These are phyloP conservation scores for Cyprinodon tularosa DNA, from an alignment of 2,113 vertebrate genomes.

Conservation along the genomic window DNA sequence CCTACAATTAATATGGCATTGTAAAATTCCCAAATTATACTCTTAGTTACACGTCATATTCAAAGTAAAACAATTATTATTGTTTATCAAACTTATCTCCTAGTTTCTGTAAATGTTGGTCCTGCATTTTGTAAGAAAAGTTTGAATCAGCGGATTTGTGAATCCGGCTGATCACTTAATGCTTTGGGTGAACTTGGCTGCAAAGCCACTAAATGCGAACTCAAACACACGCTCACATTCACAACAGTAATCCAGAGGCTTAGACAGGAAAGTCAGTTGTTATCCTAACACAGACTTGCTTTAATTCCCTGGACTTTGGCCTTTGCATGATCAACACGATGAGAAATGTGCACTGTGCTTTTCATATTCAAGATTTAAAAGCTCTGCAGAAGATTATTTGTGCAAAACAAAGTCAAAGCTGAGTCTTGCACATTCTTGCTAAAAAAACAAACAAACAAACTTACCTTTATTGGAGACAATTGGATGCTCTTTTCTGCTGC, in stretches of 20 bases:
- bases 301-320: constrained; percentile 7
- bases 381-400: no score
- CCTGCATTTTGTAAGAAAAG: not conserved
- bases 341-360: no score
- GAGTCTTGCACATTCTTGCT: not conserved
- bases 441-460: not conserved
- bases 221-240: constrained; percentile 8
- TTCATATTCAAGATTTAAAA: not conserved
- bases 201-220: constrained; percentile 1
- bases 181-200: constrained; percentile 22
- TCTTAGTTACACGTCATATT: not conserved
- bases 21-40: not conserved
- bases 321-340: not conserved
- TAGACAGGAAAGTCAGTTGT: constrained; percentile 9
- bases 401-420: not conserved
- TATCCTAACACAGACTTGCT: not conserved
- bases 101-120: not conserved
- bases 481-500: constrained; percentile 67
- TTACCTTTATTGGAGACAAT: constrained; percentile 62
- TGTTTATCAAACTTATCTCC: not conserved
- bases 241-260: constrained; percentile 21
- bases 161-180: constrained; percentile 19
- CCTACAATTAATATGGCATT: no score
- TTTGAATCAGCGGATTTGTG: not conserved
- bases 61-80: not conserved